Evolutionary conservation across 2,888 invertebrate species (phyloP).

Genomic region (Mantis religiosa): DNA sequence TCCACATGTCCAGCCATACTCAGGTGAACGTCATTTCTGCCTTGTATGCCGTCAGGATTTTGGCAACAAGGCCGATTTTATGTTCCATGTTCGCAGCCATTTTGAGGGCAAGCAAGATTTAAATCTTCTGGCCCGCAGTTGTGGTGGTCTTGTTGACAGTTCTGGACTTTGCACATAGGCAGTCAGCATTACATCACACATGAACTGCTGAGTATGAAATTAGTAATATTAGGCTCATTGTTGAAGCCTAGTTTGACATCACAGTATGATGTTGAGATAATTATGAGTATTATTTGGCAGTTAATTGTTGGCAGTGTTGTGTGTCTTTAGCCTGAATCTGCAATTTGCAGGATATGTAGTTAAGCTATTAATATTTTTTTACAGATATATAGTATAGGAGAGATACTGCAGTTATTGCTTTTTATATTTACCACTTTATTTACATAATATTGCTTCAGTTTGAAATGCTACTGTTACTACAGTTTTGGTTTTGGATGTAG

Average conservation of each 20-base stretch:
- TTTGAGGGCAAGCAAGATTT: slow-evolving; percentile 46
- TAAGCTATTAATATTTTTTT: not conserved
- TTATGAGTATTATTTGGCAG: not conserved
- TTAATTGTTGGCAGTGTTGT: not conserved
- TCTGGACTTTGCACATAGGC: slow-evolving; percentile 55
- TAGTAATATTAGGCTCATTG: not conserved
- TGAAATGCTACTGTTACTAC: not conserved
- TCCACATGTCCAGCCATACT: slow-evolving; percentile 44
- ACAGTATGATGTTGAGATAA: not conserved
- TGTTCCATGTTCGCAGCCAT: slow-evolving; percentile 65
- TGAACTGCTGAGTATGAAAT: not conserved
- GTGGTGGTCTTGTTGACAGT: slow-evolving; percentile 48
- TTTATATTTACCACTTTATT: not conserved
- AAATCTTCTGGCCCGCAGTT: slow-evolving; percentile 24
- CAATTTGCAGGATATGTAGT: not conserved
- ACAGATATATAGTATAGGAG: not conserved
- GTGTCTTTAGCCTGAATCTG: not conserved
- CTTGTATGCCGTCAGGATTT: slow-evolving; percentile 64
- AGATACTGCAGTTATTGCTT: not conserved
- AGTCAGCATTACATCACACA: not conserved
- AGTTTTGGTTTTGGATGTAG: not conserved
- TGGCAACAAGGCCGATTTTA: slow-evolving; percentile 62
- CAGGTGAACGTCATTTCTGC: slow-evolving; percentile 50
- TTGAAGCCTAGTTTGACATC: not conserved
- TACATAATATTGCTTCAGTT: not conserved